A percentile compares a stretch with the other conserved stretches of the same genome.
phyloP scores from a whole-genome alignment of 2,113 vertebrate genomes.

The Xiphias gladius region DNA sequence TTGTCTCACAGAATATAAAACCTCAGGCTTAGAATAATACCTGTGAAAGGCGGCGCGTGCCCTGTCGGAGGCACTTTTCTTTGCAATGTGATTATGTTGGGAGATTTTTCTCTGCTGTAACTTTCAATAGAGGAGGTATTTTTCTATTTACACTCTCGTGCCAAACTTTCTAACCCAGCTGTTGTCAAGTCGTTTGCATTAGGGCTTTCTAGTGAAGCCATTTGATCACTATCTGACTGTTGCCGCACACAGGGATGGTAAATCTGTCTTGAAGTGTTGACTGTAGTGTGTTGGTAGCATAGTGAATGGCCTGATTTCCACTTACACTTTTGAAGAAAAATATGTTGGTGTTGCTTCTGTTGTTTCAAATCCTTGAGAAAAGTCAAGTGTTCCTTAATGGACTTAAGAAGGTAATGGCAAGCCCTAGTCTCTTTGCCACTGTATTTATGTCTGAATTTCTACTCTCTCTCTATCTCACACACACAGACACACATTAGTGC shows the following conservation, averaged over 20 bases:
- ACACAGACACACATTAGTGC: slow-evolving; percentile 1
- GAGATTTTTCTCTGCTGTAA: slow-evolving; percentile 45
- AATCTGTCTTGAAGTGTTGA: slow-evolving; percentile 39
- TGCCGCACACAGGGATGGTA: slow-evolving; percentile 18
- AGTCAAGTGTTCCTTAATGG: slow-evolving; percentile 32
- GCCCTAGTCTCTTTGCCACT: neutral
- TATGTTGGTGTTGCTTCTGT: slow-evolving; percentile 9
- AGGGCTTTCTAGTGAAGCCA: slow-evolving; percentile 56
- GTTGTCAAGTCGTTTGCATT: slow-evolving; percentile 52
- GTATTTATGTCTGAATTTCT: slow-evolving; percentile 3
- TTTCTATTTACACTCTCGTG: slow-evolving; percentile 26
- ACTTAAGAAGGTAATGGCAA: slow-evolving; percentile 16
- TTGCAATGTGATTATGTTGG: slow-evolving; percentile 58
- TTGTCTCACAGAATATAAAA: slow-evolving; percentile 68
- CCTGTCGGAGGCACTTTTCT: slow-evolving; percentile 64
- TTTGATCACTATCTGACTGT: slow-evolving; percentile 65
- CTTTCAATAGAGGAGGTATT: slow-evolving; percentile 44
- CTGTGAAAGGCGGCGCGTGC: slow-evolving; percentile 57
- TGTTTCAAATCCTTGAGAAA: slow-evolving; percentile 11
- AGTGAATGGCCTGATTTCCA: slow-evolving; percentile 42
- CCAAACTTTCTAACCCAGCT: slow-evolving; percentile 54
- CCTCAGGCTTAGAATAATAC: slow-evolving; percentile 71
- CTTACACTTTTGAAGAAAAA: slow-evolving; percentile 15
- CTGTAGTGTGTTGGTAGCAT: slow-evolving; percentile 5
- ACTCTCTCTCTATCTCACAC: neutral